These are phyloP conservation scores for Pangasius djambal DNA, from an alignment of 2,797 vertebrate genomes.

Conservation along the genomic window DNA sequence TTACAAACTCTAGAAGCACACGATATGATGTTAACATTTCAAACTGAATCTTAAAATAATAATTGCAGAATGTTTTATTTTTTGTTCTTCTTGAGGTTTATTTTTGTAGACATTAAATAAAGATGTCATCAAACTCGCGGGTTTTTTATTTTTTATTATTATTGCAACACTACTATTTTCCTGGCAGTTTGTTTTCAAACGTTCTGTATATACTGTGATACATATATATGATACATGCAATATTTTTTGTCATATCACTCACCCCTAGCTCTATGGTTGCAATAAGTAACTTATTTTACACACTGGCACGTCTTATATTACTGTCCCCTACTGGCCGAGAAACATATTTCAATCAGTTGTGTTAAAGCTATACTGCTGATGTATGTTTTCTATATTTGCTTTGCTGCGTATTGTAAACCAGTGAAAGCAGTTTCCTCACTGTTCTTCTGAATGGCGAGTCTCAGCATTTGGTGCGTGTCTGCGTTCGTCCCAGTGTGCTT, in stretches of 20 bases:
- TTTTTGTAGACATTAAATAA: not conserved
- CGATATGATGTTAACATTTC: not conserved
- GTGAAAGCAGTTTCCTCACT: not conserved
- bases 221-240: not conserved
- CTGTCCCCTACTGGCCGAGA: not conserved
- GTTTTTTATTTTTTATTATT: not conserved
- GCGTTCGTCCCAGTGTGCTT: slow-evolving; percentile 40
- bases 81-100: no score
- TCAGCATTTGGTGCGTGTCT: slow-evolving; percentile 26
- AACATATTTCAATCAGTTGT: not conserved
- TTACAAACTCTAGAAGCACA: not conserved
- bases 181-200: not conserved
- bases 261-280: not conserved
- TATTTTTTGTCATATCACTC: not conserved
- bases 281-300: not conserved
- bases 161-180: not conserved
- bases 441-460: not conserved
- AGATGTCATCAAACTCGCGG: not conserved
- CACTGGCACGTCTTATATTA: not conserved
- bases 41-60: not conserved
- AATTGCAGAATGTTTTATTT: not conserved
- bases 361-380: not conserved
- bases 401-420: not conserved
- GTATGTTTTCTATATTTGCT: not conserved
- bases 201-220: no score